Base-by-base conservation (phyloP, 2,888 invertebrate species). In the Glaucopsyche alexis region DNA sequence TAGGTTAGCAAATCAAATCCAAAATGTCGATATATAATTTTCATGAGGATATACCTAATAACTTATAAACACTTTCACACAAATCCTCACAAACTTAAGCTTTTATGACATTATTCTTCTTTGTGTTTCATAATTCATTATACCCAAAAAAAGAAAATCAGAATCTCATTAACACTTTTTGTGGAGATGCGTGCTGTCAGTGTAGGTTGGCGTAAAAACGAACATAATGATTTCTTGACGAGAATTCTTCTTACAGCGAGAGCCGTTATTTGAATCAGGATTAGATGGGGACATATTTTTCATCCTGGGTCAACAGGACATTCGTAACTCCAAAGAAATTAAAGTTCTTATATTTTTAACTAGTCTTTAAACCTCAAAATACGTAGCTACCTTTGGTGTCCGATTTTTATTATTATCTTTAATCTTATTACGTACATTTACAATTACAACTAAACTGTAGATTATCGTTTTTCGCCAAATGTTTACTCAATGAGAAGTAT, bases 141-240 rank as follows among this genome's bases (percentile, higher is more conserved):
- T 7, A 66, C 7, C 5, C 16, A 42, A 66, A 42, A 66, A 42
- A 66, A 14, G 40, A 66, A 66, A 16, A 66, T 66, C 66, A 66
- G 42, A 66, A 66, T 42, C 66, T 66, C 66, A 66, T 66, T 42
- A 66, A 42, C 40, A 42, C 42, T 66, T 66, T 66, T 66, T 66
- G 40, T 66, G n/a, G 42, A n/a, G 40, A 66, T 66, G 42, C 16
- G 42, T 42, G 66, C 7, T 42, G 42, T 66, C 66, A 42, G 66
- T 40, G 42, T n/a, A 8, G 38, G 65, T 65, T 40, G 42, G 42
- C n/a, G 42, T 42, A 66, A 42, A 40, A 66, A 42, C 66, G 14
- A n/a, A 42, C 66, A 13, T 42, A 60, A 60, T 60, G 60, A 60
- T 29, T 60, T 60, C 60, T 60, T 60, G 60, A 60, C 29, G 60